A percentile compares a stretch with the other conserved stretches of the same genome.
These are phyloP conservation scores for Dryoscopus gambensis DNA, from an alignment of 2,113 vertebrate genomes.

Conservation along the genomic window DNA sequence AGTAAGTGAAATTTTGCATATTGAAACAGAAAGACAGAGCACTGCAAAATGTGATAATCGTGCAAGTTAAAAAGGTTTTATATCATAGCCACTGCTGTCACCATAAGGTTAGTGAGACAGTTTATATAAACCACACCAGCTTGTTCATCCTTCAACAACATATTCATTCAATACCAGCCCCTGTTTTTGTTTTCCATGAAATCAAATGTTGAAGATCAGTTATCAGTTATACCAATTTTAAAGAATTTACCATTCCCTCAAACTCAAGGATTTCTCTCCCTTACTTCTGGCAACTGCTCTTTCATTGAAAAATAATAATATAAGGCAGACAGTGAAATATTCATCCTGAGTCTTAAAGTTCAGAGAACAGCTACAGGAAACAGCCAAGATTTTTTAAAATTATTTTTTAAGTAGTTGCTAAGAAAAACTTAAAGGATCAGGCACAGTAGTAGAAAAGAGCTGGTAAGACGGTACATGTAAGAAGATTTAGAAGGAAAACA, in stretches of 20 bases:
- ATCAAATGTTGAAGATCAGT: neutral
- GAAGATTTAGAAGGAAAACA: neutral
- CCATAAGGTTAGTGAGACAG: neutral
- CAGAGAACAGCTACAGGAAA: neutral
- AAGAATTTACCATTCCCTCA: neutral
- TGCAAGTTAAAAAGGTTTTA: neutral
- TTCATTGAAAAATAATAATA: neutral
- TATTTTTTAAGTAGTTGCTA: neutral
- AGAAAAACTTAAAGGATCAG: neutral
- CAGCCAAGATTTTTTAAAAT: neutral
- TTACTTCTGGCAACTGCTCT: neutral
- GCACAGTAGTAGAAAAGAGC: neutral
- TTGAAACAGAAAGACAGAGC: neutral
- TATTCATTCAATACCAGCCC: neutral
- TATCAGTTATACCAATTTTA: neutral
- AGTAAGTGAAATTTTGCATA: neutral
- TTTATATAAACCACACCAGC: neutral
- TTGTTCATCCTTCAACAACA: neutral
- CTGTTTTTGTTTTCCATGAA: neutral
- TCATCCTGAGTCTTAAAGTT: neutral
- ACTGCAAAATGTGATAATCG: neutral
- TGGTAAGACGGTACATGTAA: neutral
- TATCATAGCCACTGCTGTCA: neutral
- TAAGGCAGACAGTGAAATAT: neutral
- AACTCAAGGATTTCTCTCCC: neutral